Conservation (phyloP, 2,113 vertebrate species). For the Prochilodus magdalenae region DNA sequence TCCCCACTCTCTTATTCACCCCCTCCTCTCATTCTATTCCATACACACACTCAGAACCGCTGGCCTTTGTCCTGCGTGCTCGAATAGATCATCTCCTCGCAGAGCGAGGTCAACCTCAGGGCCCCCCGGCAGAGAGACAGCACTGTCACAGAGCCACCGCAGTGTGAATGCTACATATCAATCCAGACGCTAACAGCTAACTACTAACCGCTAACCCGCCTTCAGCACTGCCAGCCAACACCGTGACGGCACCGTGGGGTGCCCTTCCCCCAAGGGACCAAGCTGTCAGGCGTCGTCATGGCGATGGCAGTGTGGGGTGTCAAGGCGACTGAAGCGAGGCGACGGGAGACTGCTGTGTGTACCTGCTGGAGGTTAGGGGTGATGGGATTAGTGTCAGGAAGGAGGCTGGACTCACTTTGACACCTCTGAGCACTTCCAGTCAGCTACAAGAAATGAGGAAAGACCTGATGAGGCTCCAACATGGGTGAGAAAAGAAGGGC, state of each 20-base stretch:
- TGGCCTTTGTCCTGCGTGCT: conserved; percentile 11
- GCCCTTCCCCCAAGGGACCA: not conserved
- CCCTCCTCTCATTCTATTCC: conserved; percentile 28
- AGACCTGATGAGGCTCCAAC: not conserved
- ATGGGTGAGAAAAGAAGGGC: not conserved
- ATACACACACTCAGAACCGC: conserved; percentile 35
- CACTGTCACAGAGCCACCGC: conserved; percentile 14
- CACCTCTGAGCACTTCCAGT: conserved; percentile 1
- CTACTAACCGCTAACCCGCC: conserved; percentile 1
- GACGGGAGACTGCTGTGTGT: not conserved
- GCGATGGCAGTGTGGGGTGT: not conserved
- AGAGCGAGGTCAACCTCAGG: conserved; percentile 6
- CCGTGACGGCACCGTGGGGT: not conserved
- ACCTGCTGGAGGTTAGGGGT: conserved; percentile 14
- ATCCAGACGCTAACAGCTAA: conserved; percentile 1
- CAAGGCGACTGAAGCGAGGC: not conserved
- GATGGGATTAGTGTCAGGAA: conserved; percentile 14
- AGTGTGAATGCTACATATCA: conserved; percentile 21
- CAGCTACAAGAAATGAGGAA: not conserved
- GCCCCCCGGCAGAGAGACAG: not conserved
- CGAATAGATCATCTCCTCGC: conserved; percentile 6
- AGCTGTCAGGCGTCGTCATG: conserved; percentile 8
- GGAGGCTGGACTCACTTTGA: not conserved
- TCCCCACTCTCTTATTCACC: conserved; percentile 53
- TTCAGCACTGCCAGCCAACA: not conserved